phyloP scores from a whole-genome alignment of 2,888 invertebrate species.

The Sturmia bella region DNA sequence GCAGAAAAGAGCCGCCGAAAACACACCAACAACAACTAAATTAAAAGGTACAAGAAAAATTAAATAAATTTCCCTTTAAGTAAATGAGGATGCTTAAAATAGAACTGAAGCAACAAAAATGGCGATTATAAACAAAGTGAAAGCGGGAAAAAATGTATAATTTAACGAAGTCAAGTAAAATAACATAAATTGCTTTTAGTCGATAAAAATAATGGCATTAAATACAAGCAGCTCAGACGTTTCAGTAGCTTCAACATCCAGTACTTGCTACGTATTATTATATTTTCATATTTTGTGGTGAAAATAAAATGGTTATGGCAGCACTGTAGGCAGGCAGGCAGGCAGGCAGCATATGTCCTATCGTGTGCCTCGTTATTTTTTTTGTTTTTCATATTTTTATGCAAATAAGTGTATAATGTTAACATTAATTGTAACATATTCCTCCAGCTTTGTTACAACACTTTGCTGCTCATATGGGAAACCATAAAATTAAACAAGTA shows the following conservation, averaged over 20 bases:
- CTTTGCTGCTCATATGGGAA: not conserved
- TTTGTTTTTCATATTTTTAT: not conserved
- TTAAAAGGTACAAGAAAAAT: not conserved
- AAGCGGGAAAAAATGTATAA: constrained; percentile 33
- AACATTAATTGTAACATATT: constrained; percentile 37
- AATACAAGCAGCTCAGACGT: constrained; percentile 16
- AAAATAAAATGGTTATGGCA: constrained; percentile 16
- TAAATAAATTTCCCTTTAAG: not conserved
- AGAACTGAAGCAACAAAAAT: not conserved
- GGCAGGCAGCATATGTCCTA: too few relatives aligned
- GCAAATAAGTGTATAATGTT: constrained; percentile 24
- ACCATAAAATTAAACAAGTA: constrained; percentile 49
- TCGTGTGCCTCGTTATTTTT: too few relatives aligned
- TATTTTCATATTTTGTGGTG: constrained; percentile 21
- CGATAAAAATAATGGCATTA: constrained; percentile 38
- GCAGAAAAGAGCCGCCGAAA: constrained; percentile 9
- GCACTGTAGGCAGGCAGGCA: too few relatives aligned
- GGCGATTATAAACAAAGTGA: not conserved
- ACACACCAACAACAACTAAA: not conserved
- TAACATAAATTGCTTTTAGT: constrained; percentile 54
- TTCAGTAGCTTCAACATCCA: not conserved
- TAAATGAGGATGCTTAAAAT: constrained; percentile 33
- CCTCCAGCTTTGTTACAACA: not conserved
- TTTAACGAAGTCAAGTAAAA: constrained; percentile 48
- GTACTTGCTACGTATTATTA: too few relatives aligned